Conservation (phyloP, 1,140 invertebrate species). For the Zaprionus africanus region DNA sequence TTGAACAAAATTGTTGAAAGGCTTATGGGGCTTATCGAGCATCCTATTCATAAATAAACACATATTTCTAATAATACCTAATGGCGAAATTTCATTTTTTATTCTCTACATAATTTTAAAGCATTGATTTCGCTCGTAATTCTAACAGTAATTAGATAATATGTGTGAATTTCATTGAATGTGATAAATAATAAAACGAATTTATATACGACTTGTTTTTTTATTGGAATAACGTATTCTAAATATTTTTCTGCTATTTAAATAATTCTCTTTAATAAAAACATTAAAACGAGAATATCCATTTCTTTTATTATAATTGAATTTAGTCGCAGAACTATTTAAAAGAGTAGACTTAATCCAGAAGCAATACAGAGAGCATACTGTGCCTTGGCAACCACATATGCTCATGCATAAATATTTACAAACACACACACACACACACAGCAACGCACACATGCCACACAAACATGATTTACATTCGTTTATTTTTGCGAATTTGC, state of each 20-base stretch:
- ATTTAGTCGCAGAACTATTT: constrained; percentile 5
- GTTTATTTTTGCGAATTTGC: constrained; percentile 29
- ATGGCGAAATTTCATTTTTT: neutral
- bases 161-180: neutral
- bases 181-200: neutral
- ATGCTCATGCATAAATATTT: neutral
- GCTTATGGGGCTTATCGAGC: neutral
- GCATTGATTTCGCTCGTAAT: neutral
- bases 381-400: constrained; percentile 16
- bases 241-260: neutral
- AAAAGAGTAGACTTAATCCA: neutral
- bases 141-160: neutral
- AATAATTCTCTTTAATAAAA: neutral
- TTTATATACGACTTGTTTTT: neutral
- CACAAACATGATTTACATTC: constrained; percentile 38
- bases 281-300: neutral
- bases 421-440: neutral
- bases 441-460: neutral
- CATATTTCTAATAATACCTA: neutral
- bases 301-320: neutral
- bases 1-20: neutral
- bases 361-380: constrained; percentile 14
- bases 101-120: neutral
- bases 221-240: neutral
- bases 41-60: neutral